Base-by-base conservation (phyloP, 2,797 vertebrate species). In the Karalla daura region DNA sequence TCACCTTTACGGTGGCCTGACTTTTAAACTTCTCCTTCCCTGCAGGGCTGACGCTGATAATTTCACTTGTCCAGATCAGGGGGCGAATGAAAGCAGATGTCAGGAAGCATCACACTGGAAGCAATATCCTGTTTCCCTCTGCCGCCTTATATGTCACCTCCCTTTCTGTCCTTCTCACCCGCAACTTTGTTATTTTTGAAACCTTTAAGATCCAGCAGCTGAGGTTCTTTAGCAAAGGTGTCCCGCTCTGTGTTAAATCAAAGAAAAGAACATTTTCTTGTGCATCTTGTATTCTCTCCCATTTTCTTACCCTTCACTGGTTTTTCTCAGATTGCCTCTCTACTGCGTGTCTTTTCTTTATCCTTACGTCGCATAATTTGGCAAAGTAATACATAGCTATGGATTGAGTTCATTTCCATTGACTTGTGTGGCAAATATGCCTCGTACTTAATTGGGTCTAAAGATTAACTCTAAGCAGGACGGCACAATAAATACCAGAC, bases 361-460 rank as follows among this genome's bases (percentile, higher is more conserved):
- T 17, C 6, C 15, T 39, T 8, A 4, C 3, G 15, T 39, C 15
- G 5, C 70, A 78, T 47, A 60, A 75, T 71, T 84, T 82, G 74
- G 72, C 70, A 84, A 64, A 73, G 59, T 78, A 64, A 74, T 64
- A 80, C 66, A 83, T 2, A 7, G 58, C 83, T 70, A 69, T 52
- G 40, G 24, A 75, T 53, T 43, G 62, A 78, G 82, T 74, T 86
- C 62, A 58, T 55, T 81, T 75, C 63, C 60, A 83, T 43, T 77
- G 73, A 78, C 70, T 85, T 55, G 46, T 70, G 60, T 52, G 39
- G 63, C 50, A 78, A 76, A 78, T 74, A 67, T 67, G 65, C 59
- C 76, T 70, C 65, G 64, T 61, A 72, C 66, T 83, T 83, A 87
- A 88, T 86, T 85, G 84, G 79, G 66, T 69, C 69, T 80, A 69